phyloP scores from a whole-genome alignment of 2,113 vertebrate species.

The Rhinolophus ferrumequinum region DNA sequence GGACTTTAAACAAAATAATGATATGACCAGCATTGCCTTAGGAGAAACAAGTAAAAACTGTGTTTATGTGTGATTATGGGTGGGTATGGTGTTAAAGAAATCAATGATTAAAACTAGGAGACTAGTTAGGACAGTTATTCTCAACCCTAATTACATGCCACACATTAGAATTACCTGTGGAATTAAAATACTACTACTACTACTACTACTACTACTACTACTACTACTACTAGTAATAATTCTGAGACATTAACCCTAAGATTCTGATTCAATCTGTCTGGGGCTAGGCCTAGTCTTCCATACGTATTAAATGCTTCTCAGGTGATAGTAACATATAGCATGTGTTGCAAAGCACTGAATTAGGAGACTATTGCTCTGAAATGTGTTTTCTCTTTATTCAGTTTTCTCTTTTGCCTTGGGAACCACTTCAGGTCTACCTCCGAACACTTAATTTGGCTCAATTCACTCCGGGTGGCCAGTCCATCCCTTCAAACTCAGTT shows the following conservation, averaged over 20 bases:
- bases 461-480: not conserved
- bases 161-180: not conserved
- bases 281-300: not conserved
- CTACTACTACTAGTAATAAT: not conserved
- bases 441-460: not conserved
- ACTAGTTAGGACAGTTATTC: not conserved
- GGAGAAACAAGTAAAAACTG: not conserved
- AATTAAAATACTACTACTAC: not conserved
- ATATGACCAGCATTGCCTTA: not conserved
- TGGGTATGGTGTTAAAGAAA: not conserved
- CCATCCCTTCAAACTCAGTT: not conserved
- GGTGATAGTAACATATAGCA: not conserved
- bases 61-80: fast-evolving
- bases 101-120: not conserved
- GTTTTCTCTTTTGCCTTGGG: not conserved
- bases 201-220: too few relatives aligned
- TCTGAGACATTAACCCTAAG: not conserved
- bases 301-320: not conserved
- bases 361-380: not conserved
- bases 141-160: not conserved
- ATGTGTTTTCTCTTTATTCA: not conserved
- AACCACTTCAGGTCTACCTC: not conserved
- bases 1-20: not conserved
- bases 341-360: not conserved
- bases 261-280: not conserved